A percentile compares a stretch with the other conserved stretches of the same genome.
Evolutionary conservation across 2,888 invertebrate genomes (phyloP).

Genomic region (Andrena haemorrhoa): DNA sequence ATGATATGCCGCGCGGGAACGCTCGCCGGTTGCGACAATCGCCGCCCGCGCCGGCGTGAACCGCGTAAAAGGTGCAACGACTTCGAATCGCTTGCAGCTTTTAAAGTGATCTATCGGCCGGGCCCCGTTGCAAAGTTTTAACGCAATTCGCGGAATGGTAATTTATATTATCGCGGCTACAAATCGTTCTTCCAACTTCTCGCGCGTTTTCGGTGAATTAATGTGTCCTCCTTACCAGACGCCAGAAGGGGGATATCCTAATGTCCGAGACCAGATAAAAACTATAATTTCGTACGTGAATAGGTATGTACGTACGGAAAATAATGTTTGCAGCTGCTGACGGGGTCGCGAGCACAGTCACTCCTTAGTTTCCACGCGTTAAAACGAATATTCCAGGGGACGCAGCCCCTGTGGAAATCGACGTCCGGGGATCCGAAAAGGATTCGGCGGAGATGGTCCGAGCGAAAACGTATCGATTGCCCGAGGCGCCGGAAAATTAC

Average conservation of each 20-base stretch:
- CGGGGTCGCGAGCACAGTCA: slow-evolving; percentile 8
- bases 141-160: slow-evolving; percentile 6
- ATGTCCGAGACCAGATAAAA: slow-evolving; percentile 34
- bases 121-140: slow-evolving; percentile 2
- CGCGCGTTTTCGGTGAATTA: slow-evolving; percentile 26
- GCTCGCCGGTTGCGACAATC: not conserved
- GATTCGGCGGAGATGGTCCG: slow-evolving; percentile 9
- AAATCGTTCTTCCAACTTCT: slow-evolving; percentile 28
- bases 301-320: not conserved
- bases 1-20: slow-evolving; percentile 41
- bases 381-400: not conserved
- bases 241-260: not conserved
- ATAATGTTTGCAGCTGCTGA: slow-evolving; percentile 9
- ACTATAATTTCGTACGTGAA: slow-evolving; percentile 39
- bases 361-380: not conserved
- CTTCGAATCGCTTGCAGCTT: slow-evolving; percentile 5
- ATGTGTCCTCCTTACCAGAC: slow-evolving; percentile 16
- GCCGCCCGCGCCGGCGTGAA: not conserved
- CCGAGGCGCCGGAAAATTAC: slow-evolving; percentile 57
- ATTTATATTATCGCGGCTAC: slow-evolving; percentile 17
- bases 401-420: not conserved
- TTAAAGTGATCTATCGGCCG: slow-evolving; percentile 18
- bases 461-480: slow-evolving; percentile 61
- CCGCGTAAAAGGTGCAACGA: not conserved
- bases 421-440: not conserved